Base-by-base conservation (phyloP, 2,888 invertebrate species). In the Ditylenchus weischeri region DNA sequence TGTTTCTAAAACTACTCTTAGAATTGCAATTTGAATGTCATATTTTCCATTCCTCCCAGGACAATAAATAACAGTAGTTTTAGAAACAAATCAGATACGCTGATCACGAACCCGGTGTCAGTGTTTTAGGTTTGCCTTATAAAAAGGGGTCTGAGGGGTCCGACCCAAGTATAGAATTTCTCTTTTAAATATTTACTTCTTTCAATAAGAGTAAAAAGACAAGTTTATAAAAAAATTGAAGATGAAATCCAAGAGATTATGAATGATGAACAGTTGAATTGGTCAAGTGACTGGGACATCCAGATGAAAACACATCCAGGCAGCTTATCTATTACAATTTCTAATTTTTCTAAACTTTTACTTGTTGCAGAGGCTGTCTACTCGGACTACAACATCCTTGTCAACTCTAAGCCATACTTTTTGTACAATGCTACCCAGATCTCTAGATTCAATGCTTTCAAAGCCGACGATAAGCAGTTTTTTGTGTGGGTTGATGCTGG, bases 401-500 rank as follows among this genome's bases (percentile, higher is more conserved):
- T 84, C 75, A 83, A 83, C 71, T 83, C 83, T 38, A 84, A 84
- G 74, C 76, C 83, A 4, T 75, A 81, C 64, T 75, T 84, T 66
- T 62, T 84, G 58, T 67, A 79, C 62, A 79, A 83, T 69, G 77
- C 81, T 23, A 76, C 80, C 13, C 62, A 75, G 66, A 72, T 69
- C 35, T 69, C 71, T n/a, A 48, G 29, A 13, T 68, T 76, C 57
- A 6, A 18, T 3, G 51, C 60, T 18, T 50, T 66, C 11, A 35
- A 19, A 23, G 29, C 57, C 35, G 66, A 29, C 49, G 36, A 36
- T 29, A 61, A 67, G 23, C 72, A 72, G 19, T 76, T 78, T 68
- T 84, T 83, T 70, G 76, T 79, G 47, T 84, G 84, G 84, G 64
- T 84, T 38, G 84, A 84, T 72, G 82, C 81, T 10, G 84, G 84